phyloP scores from a whole-genome alignment of 1,140 invertebrate genomes.

The Dreissena polymorpha region DNA sequence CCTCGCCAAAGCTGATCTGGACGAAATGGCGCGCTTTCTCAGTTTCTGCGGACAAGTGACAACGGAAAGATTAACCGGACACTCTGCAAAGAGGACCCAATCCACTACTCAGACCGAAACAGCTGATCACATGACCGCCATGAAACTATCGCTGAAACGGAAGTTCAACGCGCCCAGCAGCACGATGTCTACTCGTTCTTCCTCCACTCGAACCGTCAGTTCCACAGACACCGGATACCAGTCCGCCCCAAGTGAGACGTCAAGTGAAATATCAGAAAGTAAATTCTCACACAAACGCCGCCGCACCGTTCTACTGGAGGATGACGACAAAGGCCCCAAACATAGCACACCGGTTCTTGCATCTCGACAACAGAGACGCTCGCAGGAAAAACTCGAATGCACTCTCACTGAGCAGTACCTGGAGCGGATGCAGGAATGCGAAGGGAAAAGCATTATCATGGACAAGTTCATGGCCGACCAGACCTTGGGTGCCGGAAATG shows the following conservation, averaged over 20 bases:
- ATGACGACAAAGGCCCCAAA: background rate
- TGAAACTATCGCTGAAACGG: slow-evolving; percentile 21
- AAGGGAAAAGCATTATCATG: slow-evolving; percentile 37
- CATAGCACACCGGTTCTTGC: slow-evolving; percentile 34
- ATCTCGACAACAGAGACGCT: background rate
- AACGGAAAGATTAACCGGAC: slow-evolving; percentile 13
- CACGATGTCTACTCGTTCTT: background rate
- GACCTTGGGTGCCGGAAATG: background rate
- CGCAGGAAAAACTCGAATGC: background rate
- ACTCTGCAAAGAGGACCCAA: background rate
- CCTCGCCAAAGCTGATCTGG: slow-evolving; percentile 35
- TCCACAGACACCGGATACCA: slow-evolving; percentile 48
- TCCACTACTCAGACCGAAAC: background rate
- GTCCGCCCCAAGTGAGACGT: slow-evolving; percentile 2
- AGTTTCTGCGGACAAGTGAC: slow-evolving; percentile 40
- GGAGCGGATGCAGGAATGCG: slow-evolving; percentile 9
- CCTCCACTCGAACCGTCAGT: slow-evolving; percentile 30
- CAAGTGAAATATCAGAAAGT: background rate
- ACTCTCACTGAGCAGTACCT: background rate
- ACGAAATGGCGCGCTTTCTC: slow-evolving; percentile 41
- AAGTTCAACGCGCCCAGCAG: slow-evolving; percentile 10
- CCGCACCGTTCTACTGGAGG: background rate
- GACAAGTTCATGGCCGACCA: slow-evolving; percentile 53
- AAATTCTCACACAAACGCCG: background rate
- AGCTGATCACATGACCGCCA: background rate